Percentiles rank a stretch among this genome's conserved stretches.
Evolutionary conservation across 2,888 invertebrate species (phyloP).

Genomic region (Lasioglossum pauxillum): DNA sequence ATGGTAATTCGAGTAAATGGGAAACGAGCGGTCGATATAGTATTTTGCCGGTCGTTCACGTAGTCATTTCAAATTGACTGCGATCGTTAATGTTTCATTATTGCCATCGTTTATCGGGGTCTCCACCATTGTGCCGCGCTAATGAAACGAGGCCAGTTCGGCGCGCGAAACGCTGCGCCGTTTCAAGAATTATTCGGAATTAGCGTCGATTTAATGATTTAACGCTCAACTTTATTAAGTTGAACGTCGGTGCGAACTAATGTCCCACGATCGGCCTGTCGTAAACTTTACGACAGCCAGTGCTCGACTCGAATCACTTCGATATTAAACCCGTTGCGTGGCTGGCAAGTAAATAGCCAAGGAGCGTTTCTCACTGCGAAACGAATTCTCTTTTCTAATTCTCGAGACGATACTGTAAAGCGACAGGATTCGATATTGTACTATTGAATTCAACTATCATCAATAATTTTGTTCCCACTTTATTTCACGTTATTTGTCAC

Average conservation of each 20-base stretch:
- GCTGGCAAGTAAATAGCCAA: neutral
- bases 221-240: conserved; percentile 61
- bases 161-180: conserved; percentile 55
- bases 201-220: conserved; percentile 69
- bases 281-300: conserved; percentile 47
- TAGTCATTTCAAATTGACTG: conserved; percentile 76
- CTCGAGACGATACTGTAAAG: neutral
- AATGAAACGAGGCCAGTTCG: conserved; percentile 73
- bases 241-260: conserved; percentile 48
- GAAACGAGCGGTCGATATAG: conserved; percentile 67
- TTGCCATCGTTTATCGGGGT: conserved; percentile 74
- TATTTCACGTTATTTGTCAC: neutral
- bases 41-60: conserved; percentile 73
- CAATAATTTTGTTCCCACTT: neutral
- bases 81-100: conserved; percentile 78
- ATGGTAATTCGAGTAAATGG: conserved; percentile 65
- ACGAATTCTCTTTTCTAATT: conserved; percentile 16
- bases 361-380: neutral
- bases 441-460: neutral
- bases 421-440: neutral
- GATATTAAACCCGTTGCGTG: conserved; percentile 27
- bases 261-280: conserved; percentile 39
- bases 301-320: conserved; percentile 7
- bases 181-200: conserved; percentile 70
- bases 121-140: conserved; percentile 66